These are phyloP conservation scores for Sphinx pinastri DNA, from an alignment of 2,888 invertebrate species.

Conservation along the genomic window DNA sequence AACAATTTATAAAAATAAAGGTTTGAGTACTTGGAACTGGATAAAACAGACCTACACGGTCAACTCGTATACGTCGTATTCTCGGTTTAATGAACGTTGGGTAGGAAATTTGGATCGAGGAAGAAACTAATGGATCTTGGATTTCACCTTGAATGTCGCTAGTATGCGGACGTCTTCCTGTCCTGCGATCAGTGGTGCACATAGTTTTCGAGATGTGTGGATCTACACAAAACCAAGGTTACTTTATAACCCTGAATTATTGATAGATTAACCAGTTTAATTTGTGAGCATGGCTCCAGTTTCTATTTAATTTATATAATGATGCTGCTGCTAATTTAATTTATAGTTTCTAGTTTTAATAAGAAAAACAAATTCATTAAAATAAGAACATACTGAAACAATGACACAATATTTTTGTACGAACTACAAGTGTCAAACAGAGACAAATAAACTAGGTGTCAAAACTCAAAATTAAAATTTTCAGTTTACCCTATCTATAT, in stretches of 20 bases:
- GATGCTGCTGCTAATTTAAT: not conserved
- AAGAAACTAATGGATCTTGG: constrained; percentile 74
- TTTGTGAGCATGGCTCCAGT: not conserved
- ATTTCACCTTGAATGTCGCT: constrained; percentile 65
- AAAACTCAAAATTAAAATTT: too few relatives aligned
- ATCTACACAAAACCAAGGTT: constrained; percentile 18
- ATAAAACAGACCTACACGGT: constrained; percentile 61
- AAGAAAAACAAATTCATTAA: constrained; percentile 14
- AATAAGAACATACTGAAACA: not conserved
- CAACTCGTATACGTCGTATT: constrained; percentile 55
- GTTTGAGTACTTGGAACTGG: constrained; percentile 67
- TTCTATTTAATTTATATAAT: constrained; percentile 6
- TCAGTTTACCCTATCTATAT: not conserved
- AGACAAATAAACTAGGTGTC: too few relatives aligned
- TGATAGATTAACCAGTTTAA: not conserved
- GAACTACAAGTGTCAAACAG: not conserved
- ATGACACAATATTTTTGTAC: constrained; percentile 1
- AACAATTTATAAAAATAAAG: constrained; percentile 36
- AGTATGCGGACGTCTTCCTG: constrained; percentile 40
- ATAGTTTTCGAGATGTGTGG: constrained; percentile 42
- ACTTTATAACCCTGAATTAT: constrained; percentile 6
- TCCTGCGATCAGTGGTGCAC: constrained; percentile 52
- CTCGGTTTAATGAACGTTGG: constrained; percentile 56
- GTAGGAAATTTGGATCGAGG: constrained; percentile 57
- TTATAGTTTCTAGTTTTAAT: not conserved